Evolutionary conservation across 2,797 vertebrate species (phyloP).

Genomic region (Hypotaenidia okinawae): DNA sequence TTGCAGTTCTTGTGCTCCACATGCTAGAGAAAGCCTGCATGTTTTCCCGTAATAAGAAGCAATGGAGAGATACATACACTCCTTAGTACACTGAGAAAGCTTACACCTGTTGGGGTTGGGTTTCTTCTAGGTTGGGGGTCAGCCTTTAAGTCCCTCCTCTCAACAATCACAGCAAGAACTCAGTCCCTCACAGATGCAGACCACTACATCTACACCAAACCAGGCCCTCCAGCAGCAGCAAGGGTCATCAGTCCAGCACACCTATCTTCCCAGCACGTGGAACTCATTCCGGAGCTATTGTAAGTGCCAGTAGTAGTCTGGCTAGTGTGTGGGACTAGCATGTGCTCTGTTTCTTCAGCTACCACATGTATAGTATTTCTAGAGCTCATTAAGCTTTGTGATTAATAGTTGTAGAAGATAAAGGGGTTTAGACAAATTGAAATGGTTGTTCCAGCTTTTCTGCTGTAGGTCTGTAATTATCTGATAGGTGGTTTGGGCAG

Average conservation of each 20-base stretch:
- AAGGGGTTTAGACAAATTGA: not conserved
- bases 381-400: not conserved
- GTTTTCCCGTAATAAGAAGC: not conserved
- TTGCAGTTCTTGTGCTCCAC: not conserved
- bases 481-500: not conserved
- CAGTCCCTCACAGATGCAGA: slow-evolving; percentile 86
- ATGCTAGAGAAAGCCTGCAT: not conserved
- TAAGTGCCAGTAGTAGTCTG: slow-evolving; percentile 74
- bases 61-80: not conserved
- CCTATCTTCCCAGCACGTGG: slow-evolving; percentile 93
- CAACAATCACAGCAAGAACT: slow-evolving; percentile 90
- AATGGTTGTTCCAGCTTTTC: not conserved
- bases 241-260: slow-evolving; percentile 88
- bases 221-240: slow-evolving; percentile 86
- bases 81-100: not conserved
- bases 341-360: not conserved
- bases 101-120: not conserved
- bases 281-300: slow-evolving; percentile 92
- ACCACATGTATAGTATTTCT: not conserved
- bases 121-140: slow-evolving; percentile 80
- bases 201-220: slow-evolving; percentile 80
- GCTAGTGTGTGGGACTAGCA: not conserved
- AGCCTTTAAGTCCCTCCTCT: slow-evolving; percentile 90
- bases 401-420: not conserved
- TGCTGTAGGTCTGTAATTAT: not conserved